Conservation (phyloP, 2,113 vertebrate species). For the Istiophorus platypterus region DNA sequence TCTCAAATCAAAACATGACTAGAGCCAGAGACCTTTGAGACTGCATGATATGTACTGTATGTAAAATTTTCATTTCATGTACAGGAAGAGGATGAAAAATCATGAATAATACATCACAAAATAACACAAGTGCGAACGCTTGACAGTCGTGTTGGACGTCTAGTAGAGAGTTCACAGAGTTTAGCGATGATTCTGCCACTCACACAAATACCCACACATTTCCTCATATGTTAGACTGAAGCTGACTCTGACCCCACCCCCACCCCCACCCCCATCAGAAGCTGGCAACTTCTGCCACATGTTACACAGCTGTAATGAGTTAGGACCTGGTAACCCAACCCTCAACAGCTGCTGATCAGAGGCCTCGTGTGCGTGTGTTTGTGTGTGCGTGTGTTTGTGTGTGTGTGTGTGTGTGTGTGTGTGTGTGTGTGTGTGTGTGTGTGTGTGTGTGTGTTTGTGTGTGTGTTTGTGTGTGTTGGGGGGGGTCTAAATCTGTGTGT, state of each 20-base stretch:
- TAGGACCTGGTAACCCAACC: constrained; percentile 22
- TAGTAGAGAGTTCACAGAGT: constrained; percentile 11
- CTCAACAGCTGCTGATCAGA: constrained; percentile 31
- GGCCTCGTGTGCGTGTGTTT: too few species aligned
- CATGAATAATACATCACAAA: constrained; percentile 19
- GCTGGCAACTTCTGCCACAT: not conserved
- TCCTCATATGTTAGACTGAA: constrained; percentile 7
- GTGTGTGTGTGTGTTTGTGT: too few species aligned
- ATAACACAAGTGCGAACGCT: not conserved
- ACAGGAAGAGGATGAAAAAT: not conserved
- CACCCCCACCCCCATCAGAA: not conserved
- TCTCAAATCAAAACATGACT: constrained; percentile 8
- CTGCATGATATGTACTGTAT: not conserved
- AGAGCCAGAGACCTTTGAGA: not conserved
- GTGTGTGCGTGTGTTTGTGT: too few species aligned
- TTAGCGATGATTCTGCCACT: not conserved
- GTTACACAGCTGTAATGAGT: not conserved
- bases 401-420: too few species aligned
- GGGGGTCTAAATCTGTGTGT: too few species aligned
- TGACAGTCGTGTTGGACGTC: not conserved
- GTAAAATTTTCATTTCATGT: not conserved
- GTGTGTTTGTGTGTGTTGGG: too few species aligned
- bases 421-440: too few species aligned
- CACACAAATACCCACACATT: not conserved
- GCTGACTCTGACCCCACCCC: not conserved